A percentile compares a stretch with the other conserved stretches of the same genome.
Conservation (phyloP, 2,888 invertebrate species). For the Drosophila pegasa region DNA sequence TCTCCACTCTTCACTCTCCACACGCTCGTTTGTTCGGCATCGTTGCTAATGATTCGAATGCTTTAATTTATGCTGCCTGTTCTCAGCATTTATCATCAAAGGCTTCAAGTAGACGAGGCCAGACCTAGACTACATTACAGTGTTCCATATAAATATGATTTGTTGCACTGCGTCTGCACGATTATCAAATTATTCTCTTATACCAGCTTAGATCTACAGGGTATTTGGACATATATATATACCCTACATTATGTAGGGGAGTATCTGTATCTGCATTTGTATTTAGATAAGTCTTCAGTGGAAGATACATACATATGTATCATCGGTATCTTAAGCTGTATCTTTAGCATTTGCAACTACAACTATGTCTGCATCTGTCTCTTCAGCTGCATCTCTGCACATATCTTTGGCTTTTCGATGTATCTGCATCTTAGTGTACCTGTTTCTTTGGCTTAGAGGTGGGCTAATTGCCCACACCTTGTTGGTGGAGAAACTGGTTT, state of each 20-base stretch:
- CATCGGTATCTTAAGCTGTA: not conserved
- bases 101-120: constrained; percentile 30
- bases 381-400: constrained; percentile 13
- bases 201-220: too few species aligned
- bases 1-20: not conserved
- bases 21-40: constrained; percentile 82
- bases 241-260: not conserved
- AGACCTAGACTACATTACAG: constrained; percentile 6
- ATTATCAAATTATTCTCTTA: not conserved
- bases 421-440: constrained; percentile 18
- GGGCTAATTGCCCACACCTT: constrained; percentile 43
- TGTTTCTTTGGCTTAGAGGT: constrained; percentile 27
- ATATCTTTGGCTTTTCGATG: not conserved
- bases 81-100: constrained; percentile 79
- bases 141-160: constrained; percentile 23
- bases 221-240: not conserved
- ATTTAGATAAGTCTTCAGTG: not conserved
- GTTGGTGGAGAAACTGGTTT: constrained; percentile 58
- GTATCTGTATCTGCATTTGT: not conserved
- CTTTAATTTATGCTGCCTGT: constrained; percentile 76
- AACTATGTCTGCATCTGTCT: constrained; percentile 12
- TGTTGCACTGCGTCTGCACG: constrained; percentile 7
- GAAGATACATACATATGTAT: not conserved
- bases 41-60: constrained; percentile 83
- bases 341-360: not conserved